Evolutionary conservation across 1,140 invertebrate genomes (phyloP).

Genomic region (Ceratina australensis): DNA sequence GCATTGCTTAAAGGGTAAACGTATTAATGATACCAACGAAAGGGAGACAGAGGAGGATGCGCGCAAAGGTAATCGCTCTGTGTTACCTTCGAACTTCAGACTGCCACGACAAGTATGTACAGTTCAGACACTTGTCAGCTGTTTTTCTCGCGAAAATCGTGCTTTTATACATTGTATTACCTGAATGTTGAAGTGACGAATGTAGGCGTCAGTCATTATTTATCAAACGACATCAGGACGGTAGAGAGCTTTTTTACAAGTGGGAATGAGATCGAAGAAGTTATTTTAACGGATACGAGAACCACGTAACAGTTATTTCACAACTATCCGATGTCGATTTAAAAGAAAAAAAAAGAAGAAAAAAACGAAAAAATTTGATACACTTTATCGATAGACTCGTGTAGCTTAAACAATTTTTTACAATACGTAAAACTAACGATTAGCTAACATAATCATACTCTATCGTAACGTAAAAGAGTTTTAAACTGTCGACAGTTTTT

Average conservation of each 20-base stretch:
- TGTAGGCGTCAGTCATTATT: slow-evolving; percentile 23
- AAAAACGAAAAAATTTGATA: slow-evolving; percentile 36
- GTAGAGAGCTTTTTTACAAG: slow-evolving; percentile 47
- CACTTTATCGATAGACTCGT: slow-evolving; percentile 44
- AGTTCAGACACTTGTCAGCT: slow-evolving; percentile 8
- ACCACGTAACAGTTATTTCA: slow-evolving; percentile 8
- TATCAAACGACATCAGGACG: slow-evolving; percentile 33
- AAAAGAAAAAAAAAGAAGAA: not conserved
- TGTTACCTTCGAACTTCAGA: slow-evolving; percentile 4
- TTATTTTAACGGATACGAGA: slow-evolving; percentile 22
- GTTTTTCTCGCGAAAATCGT: slow-evolving; percentile 14
- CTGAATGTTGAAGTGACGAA: slow-evolving; percentile 10
- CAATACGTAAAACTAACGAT: slow-evolving; percentile 40
- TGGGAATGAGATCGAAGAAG: not conserved
- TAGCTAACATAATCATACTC: slow-evolving; percentile 39
- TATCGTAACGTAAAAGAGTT: slow-evolving; percentile 38
- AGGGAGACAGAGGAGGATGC: not conserved
- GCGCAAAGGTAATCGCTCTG: not conserved
- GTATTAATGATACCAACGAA: slow-evolving; percentile 16
- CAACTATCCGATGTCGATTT: slow-evolving; percentile 30
- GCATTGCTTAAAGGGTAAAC: not conserved
- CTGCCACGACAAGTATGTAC: slow-evolving; percentile 12
- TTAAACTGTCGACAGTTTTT: slow-evolving; percentile 36
- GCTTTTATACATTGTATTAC: slow-evolving; percentile 35
- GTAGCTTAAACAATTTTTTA: slow-evolving; percentile 44